A percentile compares a stretch with the other conserved stretches of the same genome.
These are phyloP conservation scores for Metaphire vulgaris DNA, from an alignment of 1,140 invertebrate genomes.

Conservation along the genomic window DNA sequence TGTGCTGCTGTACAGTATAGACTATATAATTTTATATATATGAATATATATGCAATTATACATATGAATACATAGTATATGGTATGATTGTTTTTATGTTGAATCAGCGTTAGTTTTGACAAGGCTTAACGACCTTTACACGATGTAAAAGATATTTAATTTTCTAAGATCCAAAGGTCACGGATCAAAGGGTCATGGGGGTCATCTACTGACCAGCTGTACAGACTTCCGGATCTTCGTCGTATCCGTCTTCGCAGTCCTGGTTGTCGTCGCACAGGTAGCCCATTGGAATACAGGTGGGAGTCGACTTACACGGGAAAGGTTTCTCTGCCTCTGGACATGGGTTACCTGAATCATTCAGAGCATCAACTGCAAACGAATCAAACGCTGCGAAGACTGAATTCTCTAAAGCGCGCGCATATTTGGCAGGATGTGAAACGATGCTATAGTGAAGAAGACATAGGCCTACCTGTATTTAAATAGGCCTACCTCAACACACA, in stretches of 20 bases:
- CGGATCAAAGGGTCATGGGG: background rate
- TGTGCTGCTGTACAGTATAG: background rate
- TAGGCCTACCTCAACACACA: too few relatives aligned
- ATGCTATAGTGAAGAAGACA: too few relatives aligned
- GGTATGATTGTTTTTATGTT: too few relatives aligned
- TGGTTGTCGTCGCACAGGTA: slow-evolving; percentile 41
- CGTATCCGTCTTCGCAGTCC: slow-evolving; percentile 43
- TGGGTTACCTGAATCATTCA: slow-evolving; percentile 43
- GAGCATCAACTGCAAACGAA: too few relatives aligned
- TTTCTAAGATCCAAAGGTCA: background rate
- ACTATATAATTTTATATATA: background rate
- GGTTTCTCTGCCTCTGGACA: slow-evolving; percentile 38
- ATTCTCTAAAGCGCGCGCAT: too few relatives aligned
- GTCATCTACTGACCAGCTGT: slow-evolving; percentile 35
- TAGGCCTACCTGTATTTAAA: too few relatives aligned
- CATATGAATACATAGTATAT: too few relatives aligned
- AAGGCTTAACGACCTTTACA: background rate
- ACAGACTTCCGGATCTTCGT: slow-evolving; percentile 41
- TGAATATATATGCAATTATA: background rate
- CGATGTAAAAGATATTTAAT: background rate
- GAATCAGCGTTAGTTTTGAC: background rate
- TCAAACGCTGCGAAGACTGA: too few relatives aligned
- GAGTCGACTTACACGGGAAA: slow-evolving; percentile 39
- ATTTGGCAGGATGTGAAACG: too few relatives aligned
- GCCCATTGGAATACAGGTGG: slow-evolving; percentile 40